These are phyloP conservation scores for Fringilla coelebs DNA, from an alignment of 2,797 vertebrate genomes.

Conservation along the genomic window DNA sequence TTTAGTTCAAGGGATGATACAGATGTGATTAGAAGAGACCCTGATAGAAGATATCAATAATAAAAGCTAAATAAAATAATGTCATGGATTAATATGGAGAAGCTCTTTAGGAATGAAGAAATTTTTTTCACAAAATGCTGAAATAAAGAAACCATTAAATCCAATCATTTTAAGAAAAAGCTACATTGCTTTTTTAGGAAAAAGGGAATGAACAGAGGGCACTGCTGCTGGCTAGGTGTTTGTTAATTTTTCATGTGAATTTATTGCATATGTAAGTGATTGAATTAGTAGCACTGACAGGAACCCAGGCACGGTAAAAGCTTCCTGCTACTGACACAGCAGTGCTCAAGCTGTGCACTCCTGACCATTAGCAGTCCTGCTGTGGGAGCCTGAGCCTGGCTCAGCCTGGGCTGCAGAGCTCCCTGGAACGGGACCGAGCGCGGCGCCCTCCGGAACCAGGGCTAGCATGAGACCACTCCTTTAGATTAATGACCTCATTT, in stretches of 20 bases:
- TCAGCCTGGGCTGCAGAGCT: conserved; percentile 7
- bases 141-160: conserved; percentile 44
- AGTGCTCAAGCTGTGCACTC: conserved; percentile 36
- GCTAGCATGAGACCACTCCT: conserved; percentile 9
- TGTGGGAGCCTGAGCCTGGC: neutral
- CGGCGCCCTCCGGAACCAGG: neutral
- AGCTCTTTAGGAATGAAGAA: conserved; percentile 3
- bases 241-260: conserved; percentile 73
- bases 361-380: conserved; percentile 37
- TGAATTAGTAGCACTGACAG: conserved; percentile 71
- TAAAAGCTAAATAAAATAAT: conserved; percentile 39
- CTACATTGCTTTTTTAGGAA: neutral
- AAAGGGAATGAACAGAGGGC: neutral
- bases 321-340: conserved; percentile 66
- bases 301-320: conserved; percentile 68
- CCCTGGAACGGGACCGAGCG: neutral
- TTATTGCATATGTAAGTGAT: conserved; percentile 63
- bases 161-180: neutral
- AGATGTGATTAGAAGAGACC: neutral
- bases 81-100: neutral
- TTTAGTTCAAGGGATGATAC: neutral
- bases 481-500: conserved; percentile 1
- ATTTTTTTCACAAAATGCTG: conserved; percentile 24
- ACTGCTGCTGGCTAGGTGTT: conserved; percentile 34
- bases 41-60: neutral